Conservation (phyloP, 2,888 invertebrate genomes). For the Drosophila trichaetosa region DNA sequence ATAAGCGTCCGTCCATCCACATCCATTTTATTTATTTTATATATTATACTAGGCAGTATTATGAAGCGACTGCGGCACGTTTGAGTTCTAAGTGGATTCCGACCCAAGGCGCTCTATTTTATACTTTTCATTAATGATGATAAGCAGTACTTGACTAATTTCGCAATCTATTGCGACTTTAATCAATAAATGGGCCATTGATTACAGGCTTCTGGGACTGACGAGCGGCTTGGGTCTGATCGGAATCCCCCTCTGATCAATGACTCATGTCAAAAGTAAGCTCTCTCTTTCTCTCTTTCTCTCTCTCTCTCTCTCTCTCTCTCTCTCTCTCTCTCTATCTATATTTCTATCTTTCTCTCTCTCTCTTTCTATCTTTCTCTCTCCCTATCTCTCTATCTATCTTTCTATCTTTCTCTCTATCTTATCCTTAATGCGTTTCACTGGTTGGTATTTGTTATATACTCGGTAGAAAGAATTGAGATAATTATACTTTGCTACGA, state of each 20-base stretch:
- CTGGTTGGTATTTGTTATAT: no score
- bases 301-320: neutral
- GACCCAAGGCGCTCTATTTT: constrained; percentile 5
- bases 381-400: accelerated
- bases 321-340: no score
- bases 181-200: constrained; percentile 12
- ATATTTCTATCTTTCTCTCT: accelerated
- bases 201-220: constrained; percentile 13
- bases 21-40: neutral
- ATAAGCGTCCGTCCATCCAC: neutral
- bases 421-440: no score
- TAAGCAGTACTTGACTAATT: neutral
- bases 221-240: neutral
- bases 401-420: no score
- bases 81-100: neutral
- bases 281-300: neutral
- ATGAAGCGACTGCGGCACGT: neutral
- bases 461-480: no score
- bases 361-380: neutral
- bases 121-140: constrained; percentile 8
- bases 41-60: neutral
- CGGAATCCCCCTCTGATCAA: neutral
- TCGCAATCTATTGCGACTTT: neutral
- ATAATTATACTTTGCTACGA: no score
- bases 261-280: neutral